phyloP scores from a whole-genome alignment of 2,797 vertebrate genomes.

The Pseudocheirus occidentalis region DNA sequence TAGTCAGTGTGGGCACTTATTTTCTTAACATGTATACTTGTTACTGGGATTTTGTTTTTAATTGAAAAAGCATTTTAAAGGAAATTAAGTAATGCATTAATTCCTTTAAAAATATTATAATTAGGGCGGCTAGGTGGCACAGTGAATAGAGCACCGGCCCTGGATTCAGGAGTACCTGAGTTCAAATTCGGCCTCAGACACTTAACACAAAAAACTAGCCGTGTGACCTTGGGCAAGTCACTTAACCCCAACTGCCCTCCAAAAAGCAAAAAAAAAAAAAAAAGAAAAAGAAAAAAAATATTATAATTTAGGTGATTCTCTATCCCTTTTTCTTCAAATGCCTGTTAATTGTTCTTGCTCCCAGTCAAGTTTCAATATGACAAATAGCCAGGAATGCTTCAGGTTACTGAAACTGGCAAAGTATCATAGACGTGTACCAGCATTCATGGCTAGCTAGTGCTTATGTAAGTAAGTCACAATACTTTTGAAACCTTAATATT shows the following conservation, averaged over 20 bases:
- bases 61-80: not conserved
- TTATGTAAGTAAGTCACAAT: not conserved
- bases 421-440: not conserved
- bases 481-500: not conserved
- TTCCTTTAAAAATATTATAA: not conserved
- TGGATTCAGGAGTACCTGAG: too few relatives aligned
- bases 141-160: too few relatives aligned
- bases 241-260: too few relatives aligned
- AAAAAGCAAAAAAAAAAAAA: too few relatives aligned
- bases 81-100: not conserved
- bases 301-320: not conserved
- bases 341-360: not conserved
- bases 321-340: not conserved
- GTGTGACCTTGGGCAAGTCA: too few relatives aligned
- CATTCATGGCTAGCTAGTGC: not conserved
- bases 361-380: not conserved
- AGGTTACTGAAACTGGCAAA: not conserved
- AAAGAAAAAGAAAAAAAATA: too few relatives aligned
- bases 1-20: not conserved
- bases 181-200: too few relatives aligned
- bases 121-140: too few relatives aligned
- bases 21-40: not conserved
- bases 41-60: not conserved
- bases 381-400: not conserved
- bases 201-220: too few relatives aligned